Percentiles rank a stretch among this genome's conserved stretches.
phyloP scores from a whole-genome alignment of 2,888 invertebrate genomes.

The Netelia virgata region DNA sequence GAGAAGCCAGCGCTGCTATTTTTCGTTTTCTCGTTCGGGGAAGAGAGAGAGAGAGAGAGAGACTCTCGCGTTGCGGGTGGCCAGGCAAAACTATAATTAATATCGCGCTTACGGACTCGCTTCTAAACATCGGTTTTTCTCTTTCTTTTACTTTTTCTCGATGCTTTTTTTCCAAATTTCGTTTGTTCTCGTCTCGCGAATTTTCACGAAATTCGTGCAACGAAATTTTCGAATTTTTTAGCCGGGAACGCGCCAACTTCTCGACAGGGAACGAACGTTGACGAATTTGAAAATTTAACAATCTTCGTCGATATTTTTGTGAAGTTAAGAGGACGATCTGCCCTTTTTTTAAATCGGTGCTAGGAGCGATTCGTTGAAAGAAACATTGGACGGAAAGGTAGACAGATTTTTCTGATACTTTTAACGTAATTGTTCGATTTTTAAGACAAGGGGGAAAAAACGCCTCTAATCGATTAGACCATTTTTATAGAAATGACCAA shows the following conservation, averaged over 20 bases:
- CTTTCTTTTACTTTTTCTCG: neutral
- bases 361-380: neutral
- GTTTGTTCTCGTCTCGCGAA: neutral
- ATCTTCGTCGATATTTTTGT: neutral
- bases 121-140: neutral
- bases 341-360: neutral
- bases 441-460: no score
- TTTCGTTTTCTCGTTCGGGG: slow-evolving; percentile 39
- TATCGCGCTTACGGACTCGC: slow-evolving; percentile 25
- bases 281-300: no score
- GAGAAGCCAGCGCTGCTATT: slow-evolving; percentile 49
- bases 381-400: neutral
- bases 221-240: neutral
- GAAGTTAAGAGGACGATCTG: neutral
- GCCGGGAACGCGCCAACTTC: neutral
- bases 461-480: no score
- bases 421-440: neutral
- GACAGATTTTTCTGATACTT: neutral
- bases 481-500: no score
- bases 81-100: slow-evolving; percentile 66
- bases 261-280: neutral
- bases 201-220: neutral
- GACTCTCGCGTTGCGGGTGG: slow-evolving; percentile 38
- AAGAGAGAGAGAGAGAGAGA: slow-evolving; percentile 26
- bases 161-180: no score